Evolutionary conservation across 2,797 vertebrate genomes (phyloP).

Genomic region (Myotis findleyi): DNA sequence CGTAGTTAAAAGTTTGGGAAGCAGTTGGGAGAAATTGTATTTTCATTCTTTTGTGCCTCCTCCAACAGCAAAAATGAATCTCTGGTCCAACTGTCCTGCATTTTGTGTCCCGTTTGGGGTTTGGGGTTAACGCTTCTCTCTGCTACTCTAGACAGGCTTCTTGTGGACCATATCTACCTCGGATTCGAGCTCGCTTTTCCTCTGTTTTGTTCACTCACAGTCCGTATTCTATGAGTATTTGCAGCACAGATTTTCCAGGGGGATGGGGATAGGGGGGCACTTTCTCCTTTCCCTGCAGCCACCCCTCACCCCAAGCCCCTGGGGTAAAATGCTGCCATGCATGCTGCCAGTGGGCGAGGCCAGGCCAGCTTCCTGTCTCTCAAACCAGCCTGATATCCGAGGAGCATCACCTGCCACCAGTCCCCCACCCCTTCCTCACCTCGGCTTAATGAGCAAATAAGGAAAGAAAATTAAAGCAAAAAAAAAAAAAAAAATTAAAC

Average conservation of each 20-base stretch:
- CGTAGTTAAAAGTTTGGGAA: neutral
- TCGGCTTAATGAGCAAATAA: slow-evolving; percentile 87
- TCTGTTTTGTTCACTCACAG: neutral
- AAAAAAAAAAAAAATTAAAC: slow-evolving; percentile 90
- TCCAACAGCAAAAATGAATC: neutral
- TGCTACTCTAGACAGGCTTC: neutral
- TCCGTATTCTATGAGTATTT: neutral
- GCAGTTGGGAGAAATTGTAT: neutral
- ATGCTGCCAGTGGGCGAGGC: neutral
- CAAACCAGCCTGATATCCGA: slow-evolving; percentile 72
- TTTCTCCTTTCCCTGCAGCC: neutral
- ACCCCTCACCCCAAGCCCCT: neutral
- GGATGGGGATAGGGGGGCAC: too few species aligned
- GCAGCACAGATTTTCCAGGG: neutral
- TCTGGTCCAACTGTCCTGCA: neutral
- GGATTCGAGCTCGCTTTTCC: neutral
- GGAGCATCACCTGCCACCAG: slow-evolving; percentile 56
- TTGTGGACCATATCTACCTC: neutral
- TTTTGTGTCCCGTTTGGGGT: neutral
- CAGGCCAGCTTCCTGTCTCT: slow-evolving; percentile 46
- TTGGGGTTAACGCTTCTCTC: neutral
- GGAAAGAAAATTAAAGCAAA: slow-evolving; percentile 89
- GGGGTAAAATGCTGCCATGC: neutral
- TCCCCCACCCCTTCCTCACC: slow-evolving; percentile 56
- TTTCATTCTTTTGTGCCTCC: slow-evolving; percentile 14